A percentile compares a stretch with the other conserved stretches of the same genome.
Evolutionary conservation across 2,797 vertebrate genomes (phyloP).

Genomic region (Megaceryle alcyon): DNA sequence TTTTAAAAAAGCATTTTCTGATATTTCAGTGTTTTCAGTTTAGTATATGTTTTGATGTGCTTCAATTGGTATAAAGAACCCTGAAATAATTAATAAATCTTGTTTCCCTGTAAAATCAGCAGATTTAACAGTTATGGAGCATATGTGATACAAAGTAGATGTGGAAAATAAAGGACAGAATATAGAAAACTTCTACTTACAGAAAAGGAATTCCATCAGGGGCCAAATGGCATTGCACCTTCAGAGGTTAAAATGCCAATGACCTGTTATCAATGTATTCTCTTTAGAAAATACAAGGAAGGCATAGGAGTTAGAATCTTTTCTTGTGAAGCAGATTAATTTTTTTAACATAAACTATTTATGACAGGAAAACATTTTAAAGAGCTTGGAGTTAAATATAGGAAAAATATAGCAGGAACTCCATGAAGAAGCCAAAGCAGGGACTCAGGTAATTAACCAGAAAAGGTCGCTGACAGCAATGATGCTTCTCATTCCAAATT

Average conservation of each 20-base stretch:
- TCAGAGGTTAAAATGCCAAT: neutral
- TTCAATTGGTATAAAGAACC: neutral
- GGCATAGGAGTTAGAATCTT: neutral
- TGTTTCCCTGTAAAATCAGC: neutral
- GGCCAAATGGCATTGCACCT: neutral
- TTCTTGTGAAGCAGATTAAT: neutral
- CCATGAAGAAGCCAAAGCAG: neutral
- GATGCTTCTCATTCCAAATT: neutral
- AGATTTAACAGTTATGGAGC: neutral
- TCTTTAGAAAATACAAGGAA: neutral
- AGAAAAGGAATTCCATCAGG: neutral
- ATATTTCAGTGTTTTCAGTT: conserved; percentile 16
- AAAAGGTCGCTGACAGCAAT: neutral
- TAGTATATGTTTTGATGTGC: neutral
- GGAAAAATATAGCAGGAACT: neutral
- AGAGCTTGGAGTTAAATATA: neutral
- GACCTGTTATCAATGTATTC: neutral
- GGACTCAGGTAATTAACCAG: neutral
- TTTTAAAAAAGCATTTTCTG: conserved; percentile 43
- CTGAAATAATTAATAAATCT: neutral
- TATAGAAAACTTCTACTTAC: neutral
- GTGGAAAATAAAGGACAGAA: neutral
- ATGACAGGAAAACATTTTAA: neutral
- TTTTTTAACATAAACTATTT: neutral
- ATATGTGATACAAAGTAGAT: neutral